Evolutionary conservation across 2,888 invertebrate genomes (phyloP).

Genomic region (Ormyrus rosae): DNA sequence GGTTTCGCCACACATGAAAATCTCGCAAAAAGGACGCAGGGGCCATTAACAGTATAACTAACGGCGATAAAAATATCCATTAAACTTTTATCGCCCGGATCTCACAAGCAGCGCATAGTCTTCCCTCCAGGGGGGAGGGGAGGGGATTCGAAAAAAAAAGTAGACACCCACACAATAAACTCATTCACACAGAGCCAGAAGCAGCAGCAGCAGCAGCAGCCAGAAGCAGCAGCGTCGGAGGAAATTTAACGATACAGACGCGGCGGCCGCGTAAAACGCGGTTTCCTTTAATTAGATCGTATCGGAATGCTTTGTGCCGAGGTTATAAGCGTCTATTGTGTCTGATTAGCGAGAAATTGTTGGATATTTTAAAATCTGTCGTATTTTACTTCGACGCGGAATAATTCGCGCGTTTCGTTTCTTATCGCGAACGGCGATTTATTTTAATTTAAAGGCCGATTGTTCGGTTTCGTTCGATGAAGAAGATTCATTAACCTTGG

Average conservation of each 20-base stretch:
- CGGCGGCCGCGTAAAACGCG: constrained; percentile 10
- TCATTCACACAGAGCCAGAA: constrained; percentile 33
- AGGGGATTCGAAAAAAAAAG: constrained; percentile 12
- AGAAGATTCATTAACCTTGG: too few species aligned
- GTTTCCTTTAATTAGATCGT: constrained; percentile 4
- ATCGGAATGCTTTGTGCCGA: background rate
- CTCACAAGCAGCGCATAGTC: background rate
- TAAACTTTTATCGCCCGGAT: constrained; percentile 33
- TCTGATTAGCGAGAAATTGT: too few species aligned
- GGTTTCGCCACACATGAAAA: too few species aligned
- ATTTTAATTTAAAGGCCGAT: too few species aligned
- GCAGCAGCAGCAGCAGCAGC: background rate
- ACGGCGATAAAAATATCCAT: constrained; percentile 34
- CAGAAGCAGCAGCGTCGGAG: too few species aligned
- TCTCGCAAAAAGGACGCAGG: too few species aligned
- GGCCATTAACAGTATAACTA: too few species aligned
- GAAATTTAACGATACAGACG: background rate
- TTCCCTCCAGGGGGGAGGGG: background rate
- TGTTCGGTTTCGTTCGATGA: too few species aligned
- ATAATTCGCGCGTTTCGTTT: too few species aligned
- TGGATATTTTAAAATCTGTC: too few species aligned
- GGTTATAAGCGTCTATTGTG: background rate
- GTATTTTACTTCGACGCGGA: too few species aligned
- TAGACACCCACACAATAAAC: constrained; percentile 35
- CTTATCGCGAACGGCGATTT: too few species aligned